A percentile compares a stretch with the other conserved stretches of the same genome.
These are phyloP conservation scores for Rhinopomastus cyanomelas DNA, from an alignment of 2,113 vertebrate genomes.

Conservation along the genomic window DNA sequence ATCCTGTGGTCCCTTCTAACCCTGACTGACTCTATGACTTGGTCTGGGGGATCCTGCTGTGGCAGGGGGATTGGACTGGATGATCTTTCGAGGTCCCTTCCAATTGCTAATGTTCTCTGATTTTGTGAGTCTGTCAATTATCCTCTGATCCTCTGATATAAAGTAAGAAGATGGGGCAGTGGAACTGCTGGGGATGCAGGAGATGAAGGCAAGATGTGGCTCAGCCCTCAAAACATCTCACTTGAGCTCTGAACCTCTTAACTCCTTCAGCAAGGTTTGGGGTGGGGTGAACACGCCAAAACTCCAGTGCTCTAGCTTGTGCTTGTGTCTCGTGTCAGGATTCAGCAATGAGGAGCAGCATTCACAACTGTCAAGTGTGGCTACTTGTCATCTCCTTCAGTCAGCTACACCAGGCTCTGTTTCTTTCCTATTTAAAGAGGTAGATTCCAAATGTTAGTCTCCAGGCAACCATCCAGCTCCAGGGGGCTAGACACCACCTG, in stretches of 20 bases:
- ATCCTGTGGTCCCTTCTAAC: too few species aligned
- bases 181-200: neutral
- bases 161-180: neutral
- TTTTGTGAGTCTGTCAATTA: too few species aligned
- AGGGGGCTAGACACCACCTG: slow-evolving; percentile 35
- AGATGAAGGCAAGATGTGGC: neutral
- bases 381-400: neutral
- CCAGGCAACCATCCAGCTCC: slow-evolving; percentile 56
- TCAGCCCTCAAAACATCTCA: neutral
- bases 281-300: neutral
- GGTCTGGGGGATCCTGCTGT: too few species aligned
- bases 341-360: neutral
- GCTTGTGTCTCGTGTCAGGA: neutral
- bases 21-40: too few species aligned
- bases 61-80: too few species aligned
- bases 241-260: neutral
- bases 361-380: neutral
- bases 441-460: slow-evolving; percentile 39
- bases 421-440: neutral
- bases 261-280: neutral
- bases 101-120: too few species aligned
- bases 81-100: too few species aligned
- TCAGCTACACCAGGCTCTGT: neutral
- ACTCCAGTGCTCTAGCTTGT: neutral
- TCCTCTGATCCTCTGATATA: neutral